Evolutionary conservation across 1,140 invertebrate genomes (phyloP).

Genomic region (Vollenhovia emeryi): DNA sequence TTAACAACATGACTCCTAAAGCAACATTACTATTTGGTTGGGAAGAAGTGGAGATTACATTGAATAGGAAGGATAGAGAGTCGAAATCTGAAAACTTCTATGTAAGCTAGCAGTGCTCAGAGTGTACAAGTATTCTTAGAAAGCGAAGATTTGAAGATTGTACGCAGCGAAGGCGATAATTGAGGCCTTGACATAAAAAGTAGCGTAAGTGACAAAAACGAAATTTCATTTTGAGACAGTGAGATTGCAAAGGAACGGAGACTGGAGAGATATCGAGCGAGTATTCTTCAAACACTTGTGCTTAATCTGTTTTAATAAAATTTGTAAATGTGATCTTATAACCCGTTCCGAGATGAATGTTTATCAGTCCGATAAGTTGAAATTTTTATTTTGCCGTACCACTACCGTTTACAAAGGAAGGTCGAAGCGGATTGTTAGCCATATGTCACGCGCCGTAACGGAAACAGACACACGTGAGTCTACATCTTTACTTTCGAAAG

Average conservation of each 20-base stretch:
- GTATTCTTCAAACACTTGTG: not conserved
- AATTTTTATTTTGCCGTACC: not conserved
- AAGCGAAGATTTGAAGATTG: conserved; percentile 7
- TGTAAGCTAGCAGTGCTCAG: not conserved
- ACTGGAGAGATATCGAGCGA: conserved; percentile 6
- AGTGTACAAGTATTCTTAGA: not conserved
- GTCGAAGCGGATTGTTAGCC: not conserved
- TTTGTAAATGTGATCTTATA: not conserved
- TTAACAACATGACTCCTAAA: not conserved
- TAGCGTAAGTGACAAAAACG: not conserved
- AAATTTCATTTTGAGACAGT: not conserved
- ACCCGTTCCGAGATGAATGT: not conserved
- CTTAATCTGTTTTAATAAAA: not conserved
- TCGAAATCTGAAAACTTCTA: not conserved
- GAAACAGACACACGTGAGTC: not conserved
- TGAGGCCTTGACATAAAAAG: conserved; percentile 21
- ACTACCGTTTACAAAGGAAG: not conserved
- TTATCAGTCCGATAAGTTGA: not conserved
- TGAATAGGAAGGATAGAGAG: not conserved
- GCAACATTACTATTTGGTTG: not conserved
- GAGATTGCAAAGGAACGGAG: not conserved
- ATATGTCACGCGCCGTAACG: not conserved
- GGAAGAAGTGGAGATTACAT: not conserved
- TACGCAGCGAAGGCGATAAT: conserved; percentile 20
- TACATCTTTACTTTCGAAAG: conserved; percentile 6